Percentiles rank a stretch among this genome's conserved stretches.
These are phyloP conservation scores for Lepus europaeus DNA, from an alignment of 2,113 vertebrate species.

Conservation along the genomic window DNA sequence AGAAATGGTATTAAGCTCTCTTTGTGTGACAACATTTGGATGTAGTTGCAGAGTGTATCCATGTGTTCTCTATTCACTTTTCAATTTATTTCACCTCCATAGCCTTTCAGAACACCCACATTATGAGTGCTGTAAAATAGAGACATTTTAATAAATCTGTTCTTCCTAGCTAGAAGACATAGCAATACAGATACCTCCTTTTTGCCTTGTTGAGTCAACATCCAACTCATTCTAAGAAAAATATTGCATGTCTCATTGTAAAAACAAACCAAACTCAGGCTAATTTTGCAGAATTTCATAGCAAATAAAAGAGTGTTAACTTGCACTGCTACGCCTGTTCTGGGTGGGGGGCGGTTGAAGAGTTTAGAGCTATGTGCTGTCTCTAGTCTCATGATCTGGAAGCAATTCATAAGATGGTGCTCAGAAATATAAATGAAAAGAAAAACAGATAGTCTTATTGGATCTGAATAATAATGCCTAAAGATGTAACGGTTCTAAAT, in stretches of 20 bases:
- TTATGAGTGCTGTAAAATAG: neutral
- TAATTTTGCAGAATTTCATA: conserved; percentile 18
- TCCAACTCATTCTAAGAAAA: neutral
- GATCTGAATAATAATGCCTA: neutral
- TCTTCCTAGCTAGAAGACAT: conserved; percentile 23
- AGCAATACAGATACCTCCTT: neutral
- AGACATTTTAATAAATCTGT: neutral
- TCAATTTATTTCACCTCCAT: neutral
- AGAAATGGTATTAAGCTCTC: neutral
- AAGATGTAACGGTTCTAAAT: neutral
- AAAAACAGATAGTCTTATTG: neutral
- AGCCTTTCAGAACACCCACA: neutral
- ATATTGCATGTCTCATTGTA: neutral
- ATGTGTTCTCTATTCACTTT: neutral
- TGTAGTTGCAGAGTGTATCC: neutral
- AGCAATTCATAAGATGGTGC: neutral
- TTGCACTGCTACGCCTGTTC: neutral
- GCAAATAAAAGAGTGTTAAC: neutral
- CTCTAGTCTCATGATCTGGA: neutral
- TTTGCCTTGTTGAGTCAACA: neutral
- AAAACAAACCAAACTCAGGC: neutral
- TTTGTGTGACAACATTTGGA: neutral
- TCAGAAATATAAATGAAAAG: conserved; percentile 1
- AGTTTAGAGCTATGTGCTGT: neutral
- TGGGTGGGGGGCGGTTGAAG: neutral